These are phyloP conservation scores for Adela reaumurella DNA, from an alignment of 2,888 invertebrate species.

Conservation along the genomic window DNA sequence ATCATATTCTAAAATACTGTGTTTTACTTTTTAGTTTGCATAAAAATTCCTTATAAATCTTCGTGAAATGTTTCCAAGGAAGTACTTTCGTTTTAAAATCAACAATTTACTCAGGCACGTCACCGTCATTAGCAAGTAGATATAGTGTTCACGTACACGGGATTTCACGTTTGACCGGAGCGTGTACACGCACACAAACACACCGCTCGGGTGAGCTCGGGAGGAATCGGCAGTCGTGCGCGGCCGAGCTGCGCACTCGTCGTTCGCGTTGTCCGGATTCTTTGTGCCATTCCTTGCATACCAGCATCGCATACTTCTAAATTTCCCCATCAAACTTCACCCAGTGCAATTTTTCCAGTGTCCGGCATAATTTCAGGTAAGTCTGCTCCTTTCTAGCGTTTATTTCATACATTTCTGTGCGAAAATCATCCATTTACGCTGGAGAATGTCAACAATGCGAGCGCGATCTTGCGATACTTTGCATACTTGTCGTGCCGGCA, in stretches of 20 bases:
- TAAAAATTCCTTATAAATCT: too few relatives aligned
- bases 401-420: slow-evolving; percentile 61
- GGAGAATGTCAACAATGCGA: slow-evolving; percentile 72
- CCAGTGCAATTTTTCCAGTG: slow-evolving; percentile 58
- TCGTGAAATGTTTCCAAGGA: too few relatives aligned
- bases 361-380: slow-evolving; percentile 69
- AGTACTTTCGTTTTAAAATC: too few relatives aligned
- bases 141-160: slow-evolving; percentile 36
- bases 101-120: background rate
- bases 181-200: slow-evolving; percentile 34
- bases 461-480: slow-evolving; percentile 74
- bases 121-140: background rate
- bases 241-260: slow-evolving; percentile 77
- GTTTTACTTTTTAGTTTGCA: too few relatives aligned
- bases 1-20: too few relatives aligned
- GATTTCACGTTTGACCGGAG: slow-evolving; percentile 58
- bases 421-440: slow-evolving; percentile 61
- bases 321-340: slow-evolving; percentile 65
- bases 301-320: slow-evolving; percentile 75
- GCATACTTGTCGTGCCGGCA: slow-evolving; percentile 72
- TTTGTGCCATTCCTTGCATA: slow-evolving; percentile 97
- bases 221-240: slow-evolving; percentile 61
- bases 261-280: slow-evolving; percentile 93
- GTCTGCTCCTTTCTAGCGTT: slow-evolving; percentile 56
- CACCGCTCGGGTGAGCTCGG: slow-evolving; percentile 42